Evolutionary conservation across 2,113 vertebrate genomes (phyloP).

Genomic region (Irena cyanogastra): DNA sequence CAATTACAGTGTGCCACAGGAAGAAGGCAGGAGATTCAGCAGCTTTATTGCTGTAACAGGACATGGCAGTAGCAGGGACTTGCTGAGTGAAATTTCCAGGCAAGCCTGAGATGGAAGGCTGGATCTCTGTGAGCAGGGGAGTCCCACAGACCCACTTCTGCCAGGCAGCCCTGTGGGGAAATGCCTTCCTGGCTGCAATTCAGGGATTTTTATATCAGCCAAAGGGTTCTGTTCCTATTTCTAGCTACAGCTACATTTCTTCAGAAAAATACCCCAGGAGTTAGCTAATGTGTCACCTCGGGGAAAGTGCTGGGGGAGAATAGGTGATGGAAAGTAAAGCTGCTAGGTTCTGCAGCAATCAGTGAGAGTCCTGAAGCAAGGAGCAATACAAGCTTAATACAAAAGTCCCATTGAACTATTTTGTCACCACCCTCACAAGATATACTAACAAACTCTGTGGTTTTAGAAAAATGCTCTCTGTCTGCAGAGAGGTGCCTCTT

Average conservation of each 20-base stretch:
- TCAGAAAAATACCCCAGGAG: not conserved
- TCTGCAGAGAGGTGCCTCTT: not conserved
- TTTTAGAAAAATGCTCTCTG: not conserved
- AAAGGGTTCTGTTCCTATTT: not conserved
- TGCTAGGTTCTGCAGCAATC: not conserved
- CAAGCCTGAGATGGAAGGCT: not conserved
- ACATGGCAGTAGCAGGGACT: not conserved
- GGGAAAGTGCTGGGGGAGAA: not conserved
- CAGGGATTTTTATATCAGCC: not conserved
- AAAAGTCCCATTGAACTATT: not conserved
- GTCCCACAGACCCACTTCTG: not conserved
- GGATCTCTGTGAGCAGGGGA: not conserved
- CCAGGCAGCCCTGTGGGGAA: not conserved
- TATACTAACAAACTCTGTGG: not conserved
- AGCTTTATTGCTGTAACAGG: not conserved
- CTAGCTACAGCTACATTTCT: not conserved
- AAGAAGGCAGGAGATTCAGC: not conserved
- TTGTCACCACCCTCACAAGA: not conserved
- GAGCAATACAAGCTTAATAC: not conserved
- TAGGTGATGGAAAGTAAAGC: not conserved
- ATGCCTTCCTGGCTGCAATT: not conserved
- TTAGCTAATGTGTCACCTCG: not conserved
- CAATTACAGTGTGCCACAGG: not conserved
- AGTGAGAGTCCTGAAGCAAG: not conserved
- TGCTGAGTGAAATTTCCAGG: not conserved